Base-by-base conservation (phyloP, 2,113 vertebrate species). In the Vidua chalybeata region DNA sequence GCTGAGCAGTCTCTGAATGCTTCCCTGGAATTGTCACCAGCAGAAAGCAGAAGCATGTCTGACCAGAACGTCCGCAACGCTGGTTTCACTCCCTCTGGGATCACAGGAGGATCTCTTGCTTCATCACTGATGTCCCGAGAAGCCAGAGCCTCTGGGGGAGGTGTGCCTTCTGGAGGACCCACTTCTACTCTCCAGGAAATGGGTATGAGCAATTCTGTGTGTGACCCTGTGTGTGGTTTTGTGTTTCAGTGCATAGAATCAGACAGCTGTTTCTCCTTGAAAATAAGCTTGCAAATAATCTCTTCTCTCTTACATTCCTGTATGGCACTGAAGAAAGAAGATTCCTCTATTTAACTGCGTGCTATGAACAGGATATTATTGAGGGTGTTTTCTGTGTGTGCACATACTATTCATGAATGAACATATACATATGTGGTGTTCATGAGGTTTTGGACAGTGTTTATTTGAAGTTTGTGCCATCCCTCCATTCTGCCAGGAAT, bases 131-230 rank as follows among this genome's bases (percentile, higher is more conserved):
- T 97, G 96, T 94, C 94, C 19, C 5, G 0, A 0, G 96, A 97
- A 81, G 94, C 96, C 0, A 94, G 0, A 67, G 5, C 7, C 0
- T 86, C 62, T 3, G 88, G 83, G 10, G 96, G 93, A 81, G 85
- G 94, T 0, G 86, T 96, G 41, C 31, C 0, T 64, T 92, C 96
- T 49, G 88, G 96, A 62, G 96, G 96, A 2, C 3, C 92, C 43
- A 95, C 96, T 59, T 12, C 94, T 19, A 90, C 68, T 75, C 93
- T 96, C 15, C 96, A 97, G 19, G 45, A 2, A 68, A 35, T 95
- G 85, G 93, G 96, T 96, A 95, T 78, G 92, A 68, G 26, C 5
- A 37, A 7, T 54, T 48, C 30, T 33, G 2, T 37, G 10, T 31
- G 51, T 28, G 13, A 41, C 12, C 13, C 6, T 28, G 62, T 35